Conservation (phyloP, 2,797 vertebrate genomes). For the Pterois miles region DNA sequence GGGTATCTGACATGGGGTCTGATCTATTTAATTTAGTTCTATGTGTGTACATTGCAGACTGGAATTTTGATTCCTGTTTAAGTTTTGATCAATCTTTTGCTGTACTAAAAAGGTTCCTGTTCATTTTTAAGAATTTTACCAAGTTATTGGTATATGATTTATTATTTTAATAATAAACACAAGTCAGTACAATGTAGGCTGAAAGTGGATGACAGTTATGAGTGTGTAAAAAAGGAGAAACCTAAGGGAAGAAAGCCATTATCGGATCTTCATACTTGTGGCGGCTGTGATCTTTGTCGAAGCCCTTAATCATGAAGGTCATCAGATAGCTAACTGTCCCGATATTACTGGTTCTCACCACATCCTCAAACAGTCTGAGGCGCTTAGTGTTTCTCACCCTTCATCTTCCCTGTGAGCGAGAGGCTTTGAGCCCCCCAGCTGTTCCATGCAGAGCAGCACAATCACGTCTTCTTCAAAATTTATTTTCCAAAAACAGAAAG, state of each 20-base stretch:
- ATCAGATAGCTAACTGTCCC: constrained; percentile 40
- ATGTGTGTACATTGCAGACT: no score
- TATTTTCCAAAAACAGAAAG: constrained; percentile 41
- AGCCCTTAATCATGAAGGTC: constrained; percentile 47
- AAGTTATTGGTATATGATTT: no score
- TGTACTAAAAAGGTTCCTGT: no score
- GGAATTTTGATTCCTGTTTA: no score
- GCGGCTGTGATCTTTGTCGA: constrained; percentile 56
- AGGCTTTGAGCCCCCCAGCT: constrained; percentile 34
- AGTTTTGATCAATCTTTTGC: no score
- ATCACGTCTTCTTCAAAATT: constrained; percentile 24
- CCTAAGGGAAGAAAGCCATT: background rate
- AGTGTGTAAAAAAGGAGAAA: background rate
- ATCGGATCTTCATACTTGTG: constrained; percentile 29
- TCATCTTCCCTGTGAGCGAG: constrained; percentile 40
- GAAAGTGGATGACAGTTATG: background rate
- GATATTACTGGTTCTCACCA: constrained; percentile 39
- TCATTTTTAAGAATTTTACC: no score
- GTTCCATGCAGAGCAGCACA: constrained; percentile 27
- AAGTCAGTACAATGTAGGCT: background rate
- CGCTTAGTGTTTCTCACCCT: constrained; percentile 49
- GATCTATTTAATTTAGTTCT: no score
- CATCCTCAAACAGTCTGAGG: constrained; percentile 47
- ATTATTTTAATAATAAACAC: no score
- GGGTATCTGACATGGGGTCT: no score